These are phyloP conservation scores for Oophaga sylvatica DNA, from an alignment of 2,797 vertebrate species.

Conservation along the genomic window DNA sequence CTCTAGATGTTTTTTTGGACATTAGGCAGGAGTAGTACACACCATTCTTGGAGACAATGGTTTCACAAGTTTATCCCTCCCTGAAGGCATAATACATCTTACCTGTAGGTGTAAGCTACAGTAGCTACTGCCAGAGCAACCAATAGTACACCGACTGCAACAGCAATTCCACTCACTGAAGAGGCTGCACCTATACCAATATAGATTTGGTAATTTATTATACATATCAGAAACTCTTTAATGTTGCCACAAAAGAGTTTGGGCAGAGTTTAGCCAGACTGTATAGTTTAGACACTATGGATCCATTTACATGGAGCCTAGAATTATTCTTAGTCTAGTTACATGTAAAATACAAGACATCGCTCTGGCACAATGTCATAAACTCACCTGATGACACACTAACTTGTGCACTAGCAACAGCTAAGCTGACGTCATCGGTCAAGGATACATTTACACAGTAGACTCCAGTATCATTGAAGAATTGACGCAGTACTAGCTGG, in stretches of 20 bases:
- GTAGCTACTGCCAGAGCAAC: constrained; percentile 75
- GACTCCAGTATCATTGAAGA: constrained; percentile 85
- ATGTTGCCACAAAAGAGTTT: too few relatives aligned
- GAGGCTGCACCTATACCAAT: constrained; percentile 63
- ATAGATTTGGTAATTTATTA: too few relatives aligned
- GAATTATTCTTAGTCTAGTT: too few relatives aligned
- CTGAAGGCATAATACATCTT: constrained; percentile 11
- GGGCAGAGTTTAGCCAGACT: too few relatives aligned
- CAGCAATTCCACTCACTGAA: constrained; percentile 72
- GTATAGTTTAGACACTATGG: too few relatives aligned
- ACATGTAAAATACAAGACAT: too few relatives aligned
- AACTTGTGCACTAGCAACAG: constrained; percentile 84
- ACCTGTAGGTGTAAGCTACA: constrained; percentile 83
- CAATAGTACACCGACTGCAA: constrained; percentile 77
- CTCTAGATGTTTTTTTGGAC: too few relatives aligned
- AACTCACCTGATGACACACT: constrained; percentile 79
- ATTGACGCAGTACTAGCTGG: constrained; percentile 86
- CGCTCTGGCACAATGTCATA: not conserved
- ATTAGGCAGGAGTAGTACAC: too few relatives aligned
- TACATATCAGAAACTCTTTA: too few relatives aligned
- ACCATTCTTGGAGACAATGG: too few relatives aligned
- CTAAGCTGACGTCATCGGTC: constrained; percentile 87
- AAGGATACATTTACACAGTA: constrained; percentile 94
- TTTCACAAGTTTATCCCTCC: not conserved
- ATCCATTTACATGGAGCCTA: too few relatives aligned